Percentiles rank a stretch among this genome's conserved stretches.
Conservation (phyloP, 1,140 invertebrate genomes). For the Papilio glaucus region DNA sequence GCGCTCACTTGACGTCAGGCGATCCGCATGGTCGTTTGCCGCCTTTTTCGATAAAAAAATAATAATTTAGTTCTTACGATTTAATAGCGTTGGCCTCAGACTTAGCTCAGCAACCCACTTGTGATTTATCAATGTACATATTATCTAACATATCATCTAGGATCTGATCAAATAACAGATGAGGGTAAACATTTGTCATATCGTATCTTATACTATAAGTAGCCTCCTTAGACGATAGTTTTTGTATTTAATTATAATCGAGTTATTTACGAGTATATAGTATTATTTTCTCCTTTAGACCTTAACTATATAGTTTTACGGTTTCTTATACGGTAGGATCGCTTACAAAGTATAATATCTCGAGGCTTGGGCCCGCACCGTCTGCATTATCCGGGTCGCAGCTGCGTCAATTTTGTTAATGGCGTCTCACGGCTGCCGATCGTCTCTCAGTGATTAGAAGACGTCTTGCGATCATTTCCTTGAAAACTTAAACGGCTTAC, state of each 20-base stretch:
- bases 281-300: not conserved
- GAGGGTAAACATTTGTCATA: no score
- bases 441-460: constrained; percentile 24
- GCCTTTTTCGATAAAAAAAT: no score
- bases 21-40: no score
- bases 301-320: not conserved
- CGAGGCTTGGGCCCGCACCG: not conserved
- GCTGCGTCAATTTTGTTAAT: constrained; percentile 31
- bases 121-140: no score
- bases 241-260: not conserved
- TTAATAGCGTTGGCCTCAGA: no score
- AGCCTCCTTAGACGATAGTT: not conserved
- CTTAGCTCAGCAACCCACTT: no score
- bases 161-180: no score
- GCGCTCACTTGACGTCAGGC: no score
- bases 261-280: not conserved
- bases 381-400: constrained; percentile 13
- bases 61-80: no score
- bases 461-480: constrained; percentile 8
- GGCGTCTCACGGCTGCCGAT: constrained; percentile 17
- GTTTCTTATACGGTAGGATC: not conserved
- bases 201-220: no score
- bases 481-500: constrained; percentile 11
- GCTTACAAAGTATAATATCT: not conserved
- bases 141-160: no score